These are phyloP conservation scores for Matsumyia berberina DNA, from an alignment of 2,888 invertebrate species.

Conservation along the genomic window DNA sequence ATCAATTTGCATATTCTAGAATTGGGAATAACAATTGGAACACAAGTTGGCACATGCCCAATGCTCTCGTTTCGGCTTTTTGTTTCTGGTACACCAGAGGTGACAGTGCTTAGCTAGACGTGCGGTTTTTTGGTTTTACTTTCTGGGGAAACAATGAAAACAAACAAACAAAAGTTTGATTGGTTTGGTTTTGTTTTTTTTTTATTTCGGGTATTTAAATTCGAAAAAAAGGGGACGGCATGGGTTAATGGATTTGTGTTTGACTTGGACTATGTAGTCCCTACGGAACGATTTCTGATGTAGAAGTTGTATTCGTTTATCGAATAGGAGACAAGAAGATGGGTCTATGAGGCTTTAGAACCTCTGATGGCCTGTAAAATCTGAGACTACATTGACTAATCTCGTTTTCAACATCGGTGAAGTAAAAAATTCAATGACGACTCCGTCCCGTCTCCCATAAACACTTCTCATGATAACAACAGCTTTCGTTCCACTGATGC, in stretches of 20 bases:
- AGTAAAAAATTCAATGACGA: too few species aligned
- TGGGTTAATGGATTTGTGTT: background rate
- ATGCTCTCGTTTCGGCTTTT: constrained; percentile 33
- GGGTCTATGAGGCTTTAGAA: too few species aligned
- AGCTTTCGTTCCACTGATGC: too few species aligned
- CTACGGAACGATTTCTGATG: too few species aligned
- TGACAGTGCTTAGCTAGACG: constrained; percentile 56
- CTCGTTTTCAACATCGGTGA: too few species aligned
- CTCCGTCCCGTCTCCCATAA: too few species aligned
- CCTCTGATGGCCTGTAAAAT: too few species aligned
- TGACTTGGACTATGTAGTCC: too few species aligned
- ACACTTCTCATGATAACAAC: too few species aligned
- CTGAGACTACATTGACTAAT: too few species aligned
- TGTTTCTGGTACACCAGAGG: constrained; percentile 31
- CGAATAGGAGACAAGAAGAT: too few species aligned
- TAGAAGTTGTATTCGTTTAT: too few species aligned
- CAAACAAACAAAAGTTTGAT: constrained; percentile 29
- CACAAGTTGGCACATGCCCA: constrained; percentile 63
- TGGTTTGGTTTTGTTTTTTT: constrained; percentile 36
- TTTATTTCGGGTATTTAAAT: constrained; percentile 1
- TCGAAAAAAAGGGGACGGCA: background rate
- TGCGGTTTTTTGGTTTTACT: constrained; percentile 46
- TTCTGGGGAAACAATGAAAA: constrained; percentile 49
- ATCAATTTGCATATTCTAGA: constrained; percentile 69
- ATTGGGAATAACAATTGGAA: constrained; percentile 66